Base-by-base conservation (phyloP, 2,888 invertebrate species). In the Pachliopta kotzebuea region DNA sequence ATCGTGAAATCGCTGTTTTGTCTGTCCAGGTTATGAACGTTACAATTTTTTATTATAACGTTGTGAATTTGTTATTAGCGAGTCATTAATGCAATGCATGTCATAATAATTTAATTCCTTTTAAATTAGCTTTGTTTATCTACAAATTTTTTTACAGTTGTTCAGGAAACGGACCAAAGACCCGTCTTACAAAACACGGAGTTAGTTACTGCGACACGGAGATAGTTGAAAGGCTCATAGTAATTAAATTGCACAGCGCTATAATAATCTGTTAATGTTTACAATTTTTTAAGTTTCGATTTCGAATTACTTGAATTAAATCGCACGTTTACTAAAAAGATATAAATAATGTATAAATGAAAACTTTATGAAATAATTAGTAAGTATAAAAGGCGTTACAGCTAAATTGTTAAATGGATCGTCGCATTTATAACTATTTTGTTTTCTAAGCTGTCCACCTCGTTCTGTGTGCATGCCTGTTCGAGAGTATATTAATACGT, bases 1-100 rank as follows among this genome's bases (percentile, higher is more conserved):
- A 62, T 56, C 63, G 66, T 59, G 54, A 68, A 68, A 61, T 62
- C 67, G 67, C n/a, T 69, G 63, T 63, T 59, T 63, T 42, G 37
- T 37, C 14, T 37, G 37, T 11, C 14, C 37, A 14, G 11, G 37
- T 37, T 37, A 37, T 37, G 14, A 37, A 37, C 37, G 37, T 14
- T 37, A 11, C 14, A 14, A 37, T 17, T 37, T 26, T 49, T 49
- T n/a, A 7, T 49, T 49, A 49, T 14, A 45, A 45, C 18, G 2
- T 7, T n/a, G 18, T 45, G 45, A n/a, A 37, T n/a, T 45, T 45
- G 6, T n/a, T n/a, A n/a, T 45, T 45, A 7, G 45, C 45, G 18
- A 45, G 45, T 45, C n/a, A 7, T 45, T n/a, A 18, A n/a, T n/a
- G 6, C 6, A 26, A 26, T 18, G n/a, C 0, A n/a, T n/a, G n/a